Evolutionary conservation across 2,797 vertebrate genomes (phyloP), one percentile per base, ranked within the genome.

Genomic region (Centropyge bicolor): DNA sequence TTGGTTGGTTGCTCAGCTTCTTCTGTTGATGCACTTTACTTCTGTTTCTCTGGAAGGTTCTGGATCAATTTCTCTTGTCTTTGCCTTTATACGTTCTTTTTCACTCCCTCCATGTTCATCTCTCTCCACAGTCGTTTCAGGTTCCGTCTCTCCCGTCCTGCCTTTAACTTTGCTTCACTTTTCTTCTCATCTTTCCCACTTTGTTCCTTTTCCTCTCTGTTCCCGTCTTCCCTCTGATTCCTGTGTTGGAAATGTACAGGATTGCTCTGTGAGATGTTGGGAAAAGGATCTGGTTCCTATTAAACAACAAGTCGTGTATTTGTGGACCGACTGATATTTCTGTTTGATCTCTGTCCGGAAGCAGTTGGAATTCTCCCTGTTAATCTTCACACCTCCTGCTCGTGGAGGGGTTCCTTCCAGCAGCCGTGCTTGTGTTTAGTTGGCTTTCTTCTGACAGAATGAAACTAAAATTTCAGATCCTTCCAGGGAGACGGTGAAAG

Each of bases 21-120:
- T 49, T 45, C 22, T 61, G 22, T 54, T 73, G 45, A 86, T 81
- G 88, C 86, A 90, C 88, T 90, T 90, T 86, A 88, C 71, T 36
- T 65, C n/a, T n/a, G 64, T 64, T 82, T 69, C 78, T 83, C 20
- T 83, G 82, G 57, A 83, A 73, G 59, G 38, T 74, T 86, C 65
- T 66, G 43, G 55, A 80, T 54, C 46, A 22, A 5, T 73, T 40
- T 68, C 1, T 17, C 51, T 24, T 19, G 13, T 36, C 8, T 35
- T 3, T 31, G 14, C 4, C 2, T 46, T 31, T 24, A n/a, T n/a
- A n/a, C n/a, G n/a, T n/a, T n/a, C n/a, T n/a, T n/a, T n/a, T n/a
- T n/a, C n/a, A n/a, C n/a, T n/a, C n/a, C n/a, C n/a, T n/a, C n/a
- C n/a, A n/a, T n/a, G n/a, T n/a, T n/a, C n/a, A n/a, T n/a, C n/a